Evolutionary conservation across 2,113 vertebrate genomes (phyloP), one percentile per base, ranked within the genome.

Genomic region (Ellobius talpinus): DNA sequence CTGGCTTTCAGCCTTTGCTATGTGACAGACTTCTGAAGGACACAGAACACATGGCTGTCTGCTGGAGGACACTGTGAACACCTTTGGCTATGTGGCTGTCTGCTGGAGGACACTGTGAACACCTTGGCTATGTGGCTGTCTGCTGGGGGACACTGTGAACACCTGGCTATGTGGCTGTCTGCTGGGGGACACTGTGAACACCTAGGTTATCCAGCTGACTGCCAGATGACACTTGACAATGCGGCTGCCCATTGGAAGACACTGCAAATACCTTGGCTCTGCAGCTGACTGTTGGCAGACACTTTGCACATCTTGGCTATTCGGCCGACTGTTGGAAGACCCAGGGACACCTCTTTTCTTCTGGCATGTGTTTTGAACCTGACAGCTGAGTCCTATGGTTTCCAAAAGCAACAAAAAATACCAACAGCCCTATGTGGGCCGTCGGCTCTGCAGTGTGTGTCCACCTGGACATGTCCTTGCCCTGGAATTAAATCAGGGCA

Each of bases 111-210:
- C 50, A 19, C 23, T 0, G 1, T 6, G 16, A 42, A 36, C 5
- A 19, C 5, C 1, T 1, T 11, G 11, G 2, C 85, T 45, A 70
- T 29, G 13, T 1, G 2, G 5, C 16, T 2, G 1, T 5, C 52
- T 0, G 0, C 7, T 0, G 3, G 31, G 8, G 19, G 7, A 23
- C 9, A 3, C 72, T 73, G 23, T 7, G 39, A 74, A 24, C n/a
- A 42, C 21, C 39, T 73, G 8, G n/a, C 23, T 42, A 14, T 45
- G 14, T 7, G 50, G 2, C 26, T 79, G 77, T 52, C 42, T 29
- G 0, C 12, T 6, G 29, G 3, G 31, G 45, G 47, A 74, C 50
- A 19, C 23, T 0, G 1, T 2, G 14, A 47, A 39, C 9, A 33
- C 76, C 29, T 31, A 29, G 29, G 58, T 14, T 33, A 19, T 29